These are phyloP conservation scores for Cotesia glomerata DNA, from an alignment of 1,140 invertebrate genomes.

Conservation along the genomic window DNA sequence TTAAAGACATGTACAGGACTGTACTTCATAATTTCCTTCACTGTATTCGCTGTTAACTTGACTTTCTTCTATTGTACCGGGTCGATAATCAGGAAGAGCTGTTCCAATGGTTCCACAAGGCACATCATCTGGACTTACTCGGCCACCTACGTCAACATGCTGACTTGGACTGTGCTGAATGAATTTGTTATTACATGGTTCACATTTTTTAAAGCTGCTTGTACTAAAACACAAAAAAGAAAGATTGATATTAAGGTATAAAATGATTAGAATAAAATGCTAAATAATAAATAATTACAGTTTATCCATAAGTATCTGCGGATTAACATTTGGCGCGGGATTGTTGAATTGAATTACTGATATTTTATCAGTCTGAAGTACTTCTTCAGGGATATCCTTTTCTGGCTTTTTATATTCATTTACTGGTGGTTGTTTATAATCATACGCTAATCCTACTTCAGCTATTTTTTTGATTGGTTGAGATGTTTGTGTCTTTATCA, in stretches of 20 bases:
- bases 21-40: no score
- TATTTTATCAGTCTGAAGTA: constrained; percentile 55
- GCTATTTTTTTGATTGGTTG: constrained; percentile 36
- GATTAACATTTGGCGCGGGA: background rate
- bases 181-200: no score
- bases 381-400: constrained; percentile 57
- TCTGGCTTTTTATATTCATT: constrained; percentile 41
- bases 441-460: constrained; percentile 57
- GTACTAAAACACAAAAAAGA: no score
- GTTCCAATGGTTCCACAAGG: constrained; percentile 38
- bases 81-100: constrained; percentile 35
- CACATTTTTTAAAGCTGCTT: no score
- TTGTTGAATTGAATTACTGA: constrained; percentile 57
- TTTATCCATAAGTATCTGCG: background rate
- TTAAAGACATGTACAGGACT: no score
- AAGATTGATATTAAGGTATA: no score
- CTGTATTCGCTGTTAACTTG: background rate
- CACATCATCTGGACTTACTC: background rate
- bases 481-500: background rate
- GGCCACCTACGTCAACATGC: background rate
- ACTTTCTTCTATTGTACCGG: constrained; percentile 26
- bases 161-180: no score
- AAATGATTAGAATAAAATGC: no score
- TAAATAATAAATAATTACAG: background rate
- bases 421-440: constrained; percentile 52